These are phyloP conservation scores for Caenorhabditis plicata DNA, from an alignment of 2,888 invertebrate species.

Conservation along the genomic window DNA sequence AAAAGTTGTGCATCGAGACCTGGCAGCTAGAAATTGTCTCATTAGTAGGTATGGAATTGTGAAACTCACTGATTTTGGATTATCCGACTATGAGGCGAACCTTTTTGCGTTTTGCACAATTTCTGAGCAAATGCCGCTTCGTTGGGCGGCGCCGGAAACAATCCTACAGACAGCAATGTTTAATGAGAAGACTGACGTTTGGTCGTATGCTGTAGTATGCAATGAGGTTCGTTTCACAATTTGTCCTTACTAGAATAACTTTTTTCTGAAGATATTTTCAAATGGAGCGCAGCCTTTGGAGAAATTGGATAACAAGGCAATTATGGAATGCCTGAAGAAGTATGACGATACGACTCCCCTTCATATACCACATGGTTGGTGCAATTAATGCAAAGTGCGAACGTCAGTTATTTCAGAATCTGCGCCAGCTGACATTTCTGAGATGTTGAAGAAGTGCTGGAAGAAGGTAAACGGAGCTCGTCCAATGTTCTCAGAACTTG, in stretches of 20 bases:
- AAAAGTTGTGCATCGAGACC: slow-evolving; percentile 29
- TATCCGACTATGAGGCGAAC: slow-evolving; percentile 7
- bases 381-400: background rate
- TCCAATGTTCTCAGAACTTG: slow-evolving; percentile 1
- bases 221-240: slow-evolving; percentile 6
- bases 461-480: background rate
- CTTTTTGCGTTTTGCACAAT: slow-evolving; percentile 5
- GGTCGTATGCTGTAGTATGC: slow-evolving; percentile 24
- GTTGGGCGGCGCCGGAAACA: slow-evolving; percentile 18
- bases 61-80: slow-evolving; percentile 23
- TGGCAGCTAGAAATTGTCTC: slow-evolving; percentile 30
- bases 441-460: background rate
- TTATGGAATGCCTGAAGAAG: background rate
- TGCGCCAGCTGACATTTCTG: slow-evolving; percentile 2
- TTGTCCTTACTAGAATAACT: background rate
- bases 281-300: slow-evolving; percentile 9
- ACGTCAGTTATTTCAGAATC: background rate
- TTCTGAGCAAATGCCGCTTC: slow-evolving; percentile 2
- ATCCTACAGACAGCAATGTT: background rate
- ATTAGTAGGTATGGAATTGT: slow-evolving; percentile 23
- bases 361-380: background rate
- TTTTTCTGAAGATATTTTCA: slow-evolving; percentile 17
- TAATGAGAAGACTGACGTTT: slow-evolving; percentile 28
- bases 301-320: background rate
- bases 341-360: background rate